Conservation (phyloP, 2,113 vertebrate species). For the Lipophrys pholis region DNA sequence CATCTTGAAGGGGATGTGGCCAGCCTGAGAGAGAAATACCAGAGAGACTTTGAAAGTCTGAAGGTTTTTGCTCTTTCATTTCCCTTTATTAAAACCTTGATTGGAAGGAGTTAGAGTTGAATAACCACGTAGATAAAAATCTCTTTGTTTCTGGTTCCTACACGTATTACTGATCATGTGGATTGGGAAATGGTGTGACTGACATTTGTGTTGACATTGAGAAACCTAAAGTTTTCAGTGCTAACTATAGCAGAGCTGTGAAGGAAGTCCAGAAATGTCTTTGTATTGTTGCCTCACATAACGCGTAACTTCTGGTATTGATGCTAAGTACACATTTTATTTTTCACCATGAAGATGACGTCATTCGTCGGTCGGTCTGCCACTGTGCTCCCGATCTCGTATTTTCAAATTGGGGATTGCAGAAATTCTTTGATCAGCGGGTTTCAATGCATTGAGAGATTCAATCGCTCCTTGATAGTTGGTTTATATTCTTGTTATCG, state of each 20-base stretch:
- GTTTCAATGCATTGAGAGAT: too few species aligned
- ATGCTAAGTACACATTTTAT: too few species aligned
- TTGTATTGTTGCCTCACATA: too few species aligned
- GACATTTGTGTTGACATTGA: not conserved
- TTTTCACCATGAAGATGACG: too few species aligned
- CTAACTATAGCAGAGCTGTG: not conserved
- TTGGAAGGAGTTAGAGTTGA: constrained; percentile 20
- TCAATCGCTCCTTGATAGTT: too few species aligned
- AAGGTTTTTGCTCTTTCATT: constrained; percentile 88
- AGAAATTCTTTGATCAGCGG: too few species aligned
- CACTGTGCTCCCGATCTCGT: too few species aligned
- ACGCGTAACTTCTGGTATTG: too few species aligned
- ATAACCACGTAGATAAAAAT: constrained; percentile 23
- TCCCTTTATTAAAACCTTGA: constrained; percentile 33
- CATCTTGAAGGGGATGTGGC: constrained; percentile 87
- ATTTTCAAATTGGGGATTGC: too few species aligned
- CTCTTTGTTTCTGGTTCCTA: constrained; percentile 18
- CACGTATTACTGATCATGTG: constrained; percentile 24
- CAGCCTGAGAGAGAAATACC: constrained; percentile 93
- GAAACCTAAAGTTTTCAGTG: not conserved
- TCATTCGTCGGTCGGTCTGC: too few species aligned
- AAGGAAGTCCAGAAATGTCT: not conserved
- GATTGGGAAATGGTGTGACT: constrained; percentile 64
- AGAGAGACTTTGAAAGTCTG: constrained; percentile 96
- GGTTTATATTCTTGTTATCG: too few species aligned